A percentile compares a stretch with the other conserved stretches of the same genome.
These are phyloP conservation scores for Pteronura brasiliensis DNA, from an alignment of 2,113 vertebrate species.

Conservation along the genomic window DNA sequence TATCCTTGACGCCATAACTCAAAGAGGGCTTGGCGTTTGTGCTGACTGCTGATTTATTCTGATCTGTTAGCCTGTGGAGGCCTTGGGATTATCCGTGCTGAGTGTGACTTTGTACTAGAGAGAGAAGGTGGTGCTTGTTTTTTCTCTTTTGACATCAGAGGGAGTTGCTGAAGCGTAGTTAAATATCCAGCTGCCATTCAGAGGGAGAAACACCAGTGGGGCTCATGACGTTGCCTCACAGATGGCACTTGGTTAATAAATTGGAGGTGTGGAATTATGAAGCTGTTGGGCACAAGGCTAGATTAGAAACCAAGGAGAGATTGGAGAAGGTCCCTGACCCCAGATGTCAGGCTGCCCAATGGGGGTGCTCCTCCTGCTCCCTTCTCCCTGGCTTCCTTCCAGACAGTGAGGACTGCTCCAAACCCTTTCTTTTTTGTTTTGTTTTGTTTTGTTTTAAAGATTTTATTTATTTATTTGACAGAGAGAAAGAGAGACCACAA, in stretches of 20 bases:
- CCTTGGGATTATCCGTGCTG: slow-evolving; percentile 22
- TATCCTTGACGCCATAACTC: not conserved
- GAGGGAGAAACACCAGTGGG: slow-evolving; percentile 65
- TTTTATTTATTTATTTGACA: no score
- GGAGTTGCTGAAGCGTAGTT: slow-evolving; percentile 48
- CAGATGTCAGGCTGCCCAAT: not conserved
- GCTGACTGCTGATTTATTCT: not conserved
- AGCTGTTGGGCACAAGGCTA: not conserved
- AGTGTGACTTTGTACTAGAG: slow-evolving; percentile 21
- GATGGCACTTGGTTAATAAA: slow-evolving; percentile 69
- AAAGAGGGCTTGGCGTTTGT: not conserved
- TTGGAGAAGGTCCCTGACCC: not conserved
- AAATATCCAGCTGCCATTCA: slow-evolving; percentile 65
- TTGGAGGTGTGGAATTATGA: not conserved
- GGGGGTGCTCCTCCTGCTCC: accelerated
- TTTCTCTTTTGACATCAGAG: not conserved
- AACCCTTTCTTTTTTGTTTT: not conserved
- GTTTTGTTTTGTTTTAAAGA: no score
- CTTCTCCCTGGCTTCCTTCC: not conserved
- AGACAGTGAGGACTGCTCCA: not conserved
- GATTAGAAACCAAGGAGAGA: not conserved
- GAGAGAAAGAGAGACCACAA: no score
- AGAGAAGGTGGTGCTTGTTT: not conserved
- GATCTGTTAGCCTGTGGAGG: not conserved
- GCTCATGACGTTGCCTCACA: slow-evolving; percentile 65